Conservation (phyloP, 2,888 invertebrate species). For the Rhimphoctona megacephalus region DNA sequence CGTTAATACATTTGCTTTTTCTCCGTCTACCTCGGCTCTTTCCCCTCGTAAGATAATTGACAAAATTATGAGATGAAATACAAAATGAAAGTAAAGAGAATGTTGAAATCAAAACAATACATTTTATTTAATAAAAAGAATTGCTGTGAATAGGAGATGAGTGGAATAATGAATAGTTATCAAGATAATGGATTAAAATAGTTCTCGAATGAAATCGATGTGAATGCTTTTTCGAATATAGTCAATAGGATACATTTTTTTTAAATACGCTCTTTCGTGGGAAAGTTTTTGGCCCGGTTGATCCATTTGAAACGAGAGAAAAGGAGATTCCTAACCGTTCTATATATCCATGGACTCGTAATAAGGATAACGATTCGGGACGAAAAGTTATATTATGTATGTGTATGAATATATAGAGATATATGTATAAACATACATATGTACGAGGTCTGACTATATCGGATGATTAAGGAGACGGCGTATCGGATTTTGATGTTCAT, state of each 20-base stretch:
- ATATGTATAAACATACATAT: slow-evolving; percentile 15
- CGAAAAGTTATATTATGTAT: slow-evolving; percentile 55
- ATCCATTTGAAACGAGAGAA: slow-evolving; percentile 64
- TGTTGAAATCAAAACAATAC: background rate
- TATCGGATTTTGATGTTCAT: slow-evolving; percentile 64
- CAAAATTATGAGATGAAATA: background rate
- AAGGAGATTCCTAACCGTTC: slow-evolving; percentile 9
- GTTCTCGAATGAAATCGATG: background rate
- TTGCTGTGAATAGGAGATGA: background rate
- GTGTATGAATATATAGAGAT: slow-evolving; percentile 25
- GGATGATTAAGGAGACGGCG: slow-evolving; percentile 70
- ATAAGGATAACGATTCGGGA: slow-evolving; percentile 71
- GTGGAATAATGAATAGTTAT: background rate
- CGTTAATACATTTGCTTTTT: background rate
- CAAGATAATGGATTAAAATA: slow-evolving; percentile 4
- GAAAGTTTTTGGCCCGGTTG: slow-evolving; percentile 64
- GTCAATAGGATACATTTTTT: background rate
- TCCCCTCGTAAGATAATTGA: background rate
- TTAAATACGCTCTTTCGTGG: slow-evolving; percentile 23
- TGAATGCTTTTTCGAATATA: background rate
- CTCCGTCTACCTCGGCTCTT: background rate
- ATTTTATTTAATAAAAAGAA: background rate
- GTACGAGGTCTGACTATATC: slow-evolving; percentile 53
- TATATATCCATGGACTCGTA: slow-evolving; percentile 49
- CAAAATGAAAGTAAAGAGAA: slow-evolving; percentile 8